Evolutionary conservation across 2,113 vertebrate species (phyloP).

Genomic region (Antechinus flavipes): DNA sequence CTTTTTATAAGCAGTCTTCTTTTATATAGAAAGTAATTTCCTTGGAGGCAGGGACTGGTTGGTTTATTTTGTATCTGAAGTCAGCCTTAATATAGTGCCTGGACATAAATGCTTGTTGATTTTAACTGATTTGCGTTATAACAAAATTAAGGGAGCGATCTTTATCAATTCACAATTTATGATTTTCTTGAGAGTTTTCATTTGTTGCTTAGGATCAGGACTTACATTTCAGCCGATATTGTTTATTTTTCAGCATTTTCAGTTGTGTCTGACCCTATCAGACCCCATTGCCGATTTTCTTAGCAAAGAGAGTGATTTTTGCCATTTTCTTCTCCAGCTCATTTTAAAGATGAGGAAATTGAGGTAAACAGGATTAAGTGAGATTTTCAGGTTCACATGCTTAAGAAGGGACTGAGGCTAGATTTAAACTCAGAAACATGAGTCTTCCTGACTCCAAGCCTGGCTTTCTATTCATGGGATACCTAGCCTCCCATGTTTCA

Average conservation of each 20-base stretch:
- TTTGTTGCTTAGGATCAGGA: constrained; percentile 51
- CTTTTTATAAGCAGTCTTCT: not conserved
- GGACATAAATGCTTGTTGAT: not conserved
- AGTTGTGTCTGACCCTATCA: not conserved
- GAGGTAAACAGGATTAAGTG: not conserved
- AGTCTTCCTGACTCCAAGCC: not conserved
- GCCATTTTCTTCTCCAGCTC: not conserved
- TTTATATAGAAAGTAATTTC: not conserved
- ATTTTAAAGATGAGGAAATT: not conserved
- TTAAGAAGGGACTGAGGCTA: not conserved
- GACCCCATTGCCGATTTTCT: not conserved
- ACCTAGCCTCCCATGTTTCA: constrained; percentile 20
- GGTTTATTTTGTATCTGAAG: not conserved
- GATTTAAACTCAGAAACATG: not conserved
- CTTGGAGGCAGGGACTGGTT: not conserved
- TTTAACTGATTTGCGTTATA: constrained; percentile 56
- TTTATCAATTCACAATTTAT: constrained; percentile 32
- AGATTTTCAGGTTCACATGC: not conserved
- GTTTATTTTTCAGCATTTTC: not conserved
- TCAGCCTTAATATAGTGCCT: not conserved
- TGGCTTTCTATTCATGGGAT: not conserved
- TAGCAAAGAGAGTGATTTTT: not conserved
- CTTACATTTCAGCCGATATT: constrained; percentile 47
- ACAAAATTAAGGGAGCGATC: constrained; percentile 50
- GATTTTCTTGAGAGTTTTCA: constrained; percentile 44